Percentiles rank a stretch among this genome's conserved stretches.
Evolutionary conservation across 2,888 invertebrate species (phyloP).

Genomic region (Amphipoea lucens): DNA sequence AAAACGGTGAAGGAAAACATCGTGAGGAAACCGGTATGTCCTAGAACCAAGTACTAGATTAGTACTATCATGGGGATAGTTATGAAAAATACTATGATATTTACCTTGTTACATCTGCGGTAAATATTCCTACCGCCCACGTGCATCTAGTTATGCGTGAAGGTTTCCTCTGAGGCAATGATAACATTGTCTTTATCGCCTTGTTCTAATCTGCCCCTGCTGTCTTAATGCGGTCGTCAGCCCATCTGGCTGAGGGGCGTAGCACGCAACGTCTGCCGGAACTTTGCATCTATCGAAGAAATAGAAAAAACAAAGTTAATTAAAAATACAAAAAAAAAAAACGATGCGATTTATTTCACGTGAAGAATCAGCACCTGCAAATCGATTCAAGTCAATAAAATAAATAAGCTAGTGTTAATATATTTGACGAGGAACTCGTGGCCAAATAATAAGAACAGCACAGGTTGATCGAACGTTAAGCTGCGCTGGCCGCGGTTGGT

Average conservation of each 20-base stretch:
- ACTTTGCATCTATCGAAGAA: neutral
- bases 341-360: neutral
- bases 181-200: neutral
- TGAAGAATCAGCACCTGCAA: neutral
- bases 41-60: no score
- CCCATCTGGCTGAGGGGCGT: constrained; percentile 32
- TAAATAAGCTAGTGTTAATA: neutral
- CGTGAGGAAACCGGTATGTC: no score
- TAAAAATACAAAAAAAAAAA: neutral
- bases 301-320: neutral
- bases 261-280: neutral
- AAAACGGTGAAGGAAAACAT: no score
- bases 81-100: neutral
- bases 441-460: no score
- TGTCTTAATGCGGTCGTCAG: neutral
- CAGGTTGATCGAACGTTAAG: no score
- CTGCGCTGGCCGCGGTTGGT: no score
- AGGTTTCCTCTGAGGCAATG: neutral
- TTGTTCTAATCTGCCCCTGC: neutral
- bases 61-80: neutral
- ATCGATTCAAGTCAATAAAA: neutral
- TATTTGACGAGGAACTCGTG: no score
- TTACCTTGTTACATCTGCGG: neutral
- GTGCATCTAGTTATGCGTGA: neutral
- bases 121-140: neutral